A percentile compares a stretch with the other conserved stretches of the same genome.
Evolutionary conservation across 2,113 vertebrate genomes (phyloP).

Genomic region (Beaufortia kweichowensis): DNA sequence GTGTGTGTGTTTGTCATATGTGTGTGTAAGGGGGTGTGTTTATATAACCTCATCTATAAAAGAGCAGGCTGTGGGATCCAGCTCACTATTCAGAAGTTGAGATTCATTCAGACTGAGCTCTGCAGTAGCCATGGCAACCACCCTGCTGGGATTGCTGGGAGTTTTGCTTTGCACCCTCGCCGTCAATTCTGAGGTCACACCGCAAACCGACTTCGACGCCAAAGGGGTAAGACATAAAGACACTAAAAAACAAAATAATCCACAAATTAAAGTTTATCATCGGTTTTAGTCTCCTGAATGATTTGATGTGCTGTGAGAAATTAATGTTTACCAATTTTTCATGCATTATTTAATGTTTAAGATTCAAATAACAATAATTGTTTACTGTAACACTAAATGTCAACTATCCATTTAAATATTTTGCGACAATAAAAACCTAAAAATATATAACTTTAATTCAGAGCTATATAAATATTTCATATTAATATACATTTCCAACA

Average conservation of each 20-base stretch:
- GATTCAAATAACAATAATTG: no score
- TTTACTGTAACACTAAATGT: no score
- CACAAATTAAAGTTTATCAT: background rate
- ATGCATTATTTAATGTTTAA: no score
- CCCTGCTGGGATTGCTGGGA: conserved; percentile 59
- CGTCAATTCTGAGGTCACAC: conserved; percentile 47
- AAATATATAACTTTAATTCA: no score
- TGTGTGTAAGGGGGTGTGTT: conserved; percentile 57
- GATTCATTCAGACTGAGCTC: conserved; percentile 23
- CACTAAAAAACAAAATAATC: background rate
- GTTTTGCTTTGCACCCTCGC: conserved; percentile 54
- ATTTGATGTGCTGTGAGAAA: no score
- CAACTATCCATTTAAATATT: no score
- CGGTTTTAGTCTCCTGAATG: no score
- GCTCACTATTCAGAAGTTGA: conserved; percentile 62
- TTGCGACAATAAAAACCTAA: no score
- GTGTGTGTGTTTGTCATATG: conserved; percentile 21
- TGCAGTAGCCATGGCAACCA: conserved; percentile 55
- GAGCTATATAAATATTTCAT: no score
- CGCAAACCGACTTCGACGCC: conserved; percentile 71
- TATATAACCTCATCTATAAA: conserved; percentile 55
- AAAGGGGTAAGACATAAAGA: conserved; percentile 73
- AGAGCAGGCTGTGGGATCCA: background rate
- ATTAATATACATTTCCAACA: no score
- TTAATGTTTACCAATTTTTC: no score